Conservation (phyloP, 1,140 invertebrate genomes). For the Drosophila melanogaster region Release_6_plus_ISO1_MT NC_004354.4:1410001-1410500, state of each 20-base stretch:
- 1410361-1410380: constrained; percentile 46
- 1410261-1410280: constrained; percentile 4
- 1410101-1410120: not conserved
- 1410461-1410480: not conserved
- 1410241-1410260: constrained; percentile 1
- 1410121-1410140: constrained; percentile 12
- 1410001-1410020: constrained; percentile 3
- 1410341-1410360: constrained; percentile 67
- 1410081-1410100: constrained; percentile 3
- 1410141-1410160: not conserved
- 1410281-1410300: constrained; percentile 2
- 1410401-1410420: constrained; percentile 41
- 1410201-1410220: constrained; percentile 2
- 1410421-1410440: not conserved
- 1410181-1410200: constrained; percentile 7
- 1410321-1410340: constrained; percentile 56
- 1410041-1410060: constrained; percentile 46
- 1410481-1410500: constrained; percentile 28
- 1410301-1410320: constrained; percentile 18
- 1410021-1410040: constrained; percentile 51
- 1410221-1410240: constrained; percentile 23
- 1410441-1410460: not conserved
- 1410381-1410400: constrained; percentile 10
- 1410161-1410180: constrained; percentile 20
- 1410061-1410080: constrained; percentile 18